Evolutionary conservation across 2,113 vertebrate genomes (phyloP).

Genomic region (Chauna torquata): DNA sequence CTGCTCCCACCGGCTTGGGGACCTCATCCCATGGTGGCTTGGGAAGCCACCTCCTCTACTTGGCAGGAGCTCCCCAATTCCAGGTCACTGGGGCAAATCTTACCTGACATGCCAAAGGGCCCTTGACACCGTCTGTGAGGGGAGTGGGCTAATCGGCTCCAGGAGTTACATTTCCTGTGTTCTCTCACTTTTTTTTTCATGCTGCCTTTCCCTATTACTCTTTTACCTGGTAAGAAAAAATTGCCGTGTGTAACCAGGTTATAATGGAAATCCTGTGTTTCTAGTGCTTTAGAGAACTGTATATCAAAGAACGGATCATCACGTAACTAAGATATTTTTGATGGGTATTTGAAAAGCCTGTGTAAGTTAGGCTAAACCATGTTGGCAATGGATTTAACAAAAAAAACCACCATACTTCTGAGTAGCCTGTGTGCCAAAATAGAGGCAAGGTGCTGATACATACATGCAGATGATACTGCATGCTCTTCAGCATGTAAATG

Average conservation of each 20-base stretch:
- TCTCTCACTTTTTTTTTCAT: background rate
- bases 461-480: background rate
- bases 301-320: background rate
- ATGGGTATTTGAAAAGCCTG: background rate
- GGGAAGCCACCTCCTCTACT: background rate
- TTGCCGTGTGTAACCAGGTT: too few species aligned
- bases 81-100: background rate
- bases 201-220: too few species aligned
- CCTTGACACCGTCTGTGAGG: too few species aligned
- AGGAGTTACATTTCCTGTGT: background rate
- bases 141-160: too few species aligned
- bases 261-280: too few species aligned
- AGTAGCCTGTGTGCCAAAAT: background rate
- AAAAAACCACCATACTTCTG: background rate
- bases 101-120: background rate
- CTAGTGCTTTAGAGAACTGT: background rate
- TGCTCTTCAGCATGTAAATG: background rate
- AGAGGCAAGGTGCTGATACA: background rate
- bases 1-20: background rate
- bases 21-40: background rate
- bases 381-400: background rate
- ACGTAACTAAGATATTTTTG: background rate
- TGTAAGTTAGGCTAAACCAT: background rate
- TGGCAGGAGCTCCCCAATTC: background rate
- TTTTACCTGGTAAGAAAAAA: too few species aligned